Conservation (phyloP, 2,113 vertebrate genomes). For the Pithys albifrons region DNA sequence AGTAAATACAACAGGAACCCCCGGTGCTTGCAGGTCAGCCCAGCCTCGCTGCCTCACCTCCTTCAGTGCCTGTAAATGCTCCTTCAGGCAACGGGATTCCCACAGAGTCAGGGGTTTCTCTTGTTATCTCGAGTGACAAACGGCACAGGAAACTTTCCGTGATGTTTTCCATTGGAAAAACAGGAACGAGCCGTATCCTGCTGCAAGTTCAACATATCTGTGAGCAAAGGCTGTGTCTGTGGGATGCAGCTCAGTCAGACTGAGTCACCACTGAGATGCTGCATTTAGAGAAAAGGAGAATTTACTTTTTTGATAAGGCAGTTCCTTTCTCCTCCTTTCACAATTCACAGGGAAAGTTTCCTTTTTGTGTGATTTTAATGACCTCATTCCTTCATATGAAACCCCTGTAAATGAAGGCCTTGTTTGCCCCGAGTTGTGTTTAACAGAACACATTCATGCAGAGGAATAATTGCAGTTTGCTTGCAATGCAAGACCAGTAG, state of each 20-base stretch:
- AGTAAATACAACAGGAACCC: background rate
- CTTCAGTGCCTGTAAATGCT: background rate
- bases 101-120: background rate
- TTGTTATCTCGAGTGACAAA: background rate
- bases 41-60: background rate
- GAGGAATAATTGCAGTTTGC: conserved; percentile 12
- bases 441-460: conserved; percentile 1
- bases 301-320: background rate
- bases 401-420: conserved; percentile 48
- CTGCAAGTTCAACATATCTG: background rate
- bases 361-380: conserved; percentile 54
- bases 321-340: conserved; percentile 26
- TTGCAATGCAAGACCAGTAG: background rate
- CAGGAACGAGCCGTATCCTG: background rate
- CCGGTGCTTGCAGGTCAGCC: background rate
- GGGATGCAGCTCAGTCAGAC: background rate
- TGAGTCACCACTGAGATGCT: background rate
- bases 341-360: conserved; percentile 30
- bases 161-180: background rate
- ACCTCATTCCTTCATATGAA: conserved; percentile 53
- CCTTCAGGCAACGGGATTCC: background rate
- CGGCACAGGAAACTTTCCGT: background rate
- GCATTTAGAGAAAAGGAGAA: background rate
- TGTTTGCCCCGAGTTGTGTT: conserved; percentile 37
- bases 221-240: background rate